Percentiles rank a stretch among this genome's conserved stretches.
phyloP scores from a whole-genome alignment of 2,888 invertebrate genomes.

The Leptopilina drosophilae region DNA sequence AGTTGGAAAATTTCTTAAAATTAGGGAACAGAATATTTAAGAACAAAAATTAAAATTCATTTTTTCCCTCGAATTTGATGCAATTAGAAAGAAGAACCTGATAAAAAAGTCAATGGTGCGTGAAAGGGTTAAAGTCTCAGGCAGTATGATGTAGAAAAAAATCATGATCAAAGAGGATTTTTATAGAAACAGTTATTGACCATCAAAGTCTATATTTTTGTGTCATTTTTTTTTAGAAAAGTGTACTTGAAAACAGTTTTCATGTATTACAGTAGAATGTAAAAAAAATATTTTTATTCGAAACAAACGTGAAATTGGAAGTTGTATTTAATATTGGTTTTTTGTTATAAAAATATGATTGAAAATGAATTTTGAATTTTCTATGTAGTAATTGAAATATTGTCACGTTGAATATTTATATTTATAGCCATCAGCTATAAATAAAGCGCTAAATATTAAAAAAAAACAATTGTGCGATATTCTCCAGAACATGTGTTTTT shows the following conservation, averaged over 20 bases:
- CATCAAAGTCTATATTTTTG: constrained; percentile 19
- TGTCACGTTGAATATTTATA: no score
- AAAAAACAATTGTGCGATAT: no score
- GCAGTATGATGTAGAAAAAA: not conserved
- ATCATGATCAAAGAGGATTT: constrained; percentile 28
- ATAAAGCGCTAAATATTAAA: no score
- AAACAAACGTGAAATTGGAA: not conserved
- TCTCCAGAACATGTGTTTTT: no score
- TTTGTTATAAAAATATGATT: no score
- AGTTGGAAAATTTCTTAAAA: no score
- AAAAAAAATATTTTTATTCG: not conserved
- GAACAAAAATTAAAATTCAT: no score
- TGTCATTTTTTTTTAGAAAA: constrained; percentile 14
- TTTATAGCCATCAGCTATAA: no score
- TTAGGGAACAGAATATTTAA: no score
- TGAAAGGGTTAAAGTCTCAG: constrained; percentile 20
- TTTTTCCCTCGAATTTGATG: not conserved
- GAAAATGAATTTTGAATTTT: no score
- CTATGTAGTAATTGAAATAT: no score
- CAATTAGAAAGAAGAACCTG: constrained; percentile 10
- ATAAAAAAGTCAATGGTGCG: constrained; percentile 24
- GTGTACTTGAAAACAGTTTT: not conserved
- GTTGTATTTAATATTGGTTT: no score
- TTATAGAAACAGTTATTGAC: constrained; percentile 26
- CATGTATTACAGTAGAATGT: not conserved